Evolutionary conservation across 2,113 vertebrate genomes (phyloP).

Genomic region (Ibidorhyncha struthersii): DNA sequence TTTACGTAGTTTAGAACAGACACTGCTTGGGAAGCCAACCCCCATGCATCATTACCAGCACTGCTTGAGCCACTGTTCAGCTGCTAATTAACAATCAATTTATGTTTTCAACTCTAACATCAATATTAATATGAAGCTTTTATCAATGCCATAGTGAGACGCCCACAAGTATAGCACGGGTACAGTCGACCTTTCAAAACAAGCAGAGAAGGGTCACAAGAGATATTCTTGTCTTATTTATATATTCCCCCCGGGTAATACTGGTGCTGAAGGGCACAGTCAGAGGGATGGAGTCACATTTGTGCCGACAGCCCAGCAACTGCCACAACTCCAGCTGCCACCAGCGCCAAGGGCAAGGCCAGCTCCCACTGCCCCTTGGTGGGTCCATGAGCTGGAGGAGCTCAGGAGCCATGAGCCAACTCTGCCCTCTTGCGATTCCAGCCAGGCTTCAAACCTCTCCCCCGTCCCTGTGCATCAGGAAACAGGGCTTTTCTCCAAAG

Average conservation of each 20-base stretch:
- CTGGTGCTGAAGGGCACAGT: not conserved
- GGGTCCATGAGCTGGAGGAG: not conserved
- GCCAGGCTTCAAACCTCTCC: not conserved
- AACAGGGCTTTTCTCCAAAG: not conserved
- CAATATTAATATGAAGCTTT: conserved; percentile 6
- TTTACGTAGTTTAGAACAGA: not conserved
- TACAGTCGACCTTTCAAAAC: not conserved
- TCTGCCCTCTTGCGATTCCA: conserved; percentile 60
- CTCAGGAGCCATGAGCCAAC: not conserved
- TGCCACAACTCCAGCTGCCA: not conserved
- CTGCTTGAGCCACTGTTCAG: not conserved
- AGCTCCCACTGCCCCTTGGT: not conserved
- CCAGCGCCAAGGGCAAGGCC: not conserved
- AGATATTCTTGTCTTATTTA: not conserved
- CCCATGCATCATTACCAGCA: not conserved
- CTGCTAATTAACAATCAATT: conserved; percentile 50
- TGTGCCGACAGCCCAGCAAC: not conserved
- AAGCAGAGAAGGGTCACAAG: not conserved
- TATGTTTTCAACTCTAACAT: conserved; percentile 13
- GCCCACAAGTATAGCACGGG: accelerated
- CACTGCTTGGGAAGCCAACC: not conserved
- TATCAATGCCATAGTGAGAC: not conserved
- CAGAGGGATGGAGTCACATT: not conserved
- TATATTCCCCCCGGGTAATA: not conserved
- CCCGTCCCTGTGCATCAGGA: accelerated